Evolutionary conservation across 2,797 vertebrate genomes (phyloP).

Genomic region (Siniperca scherzeri): DNA sequence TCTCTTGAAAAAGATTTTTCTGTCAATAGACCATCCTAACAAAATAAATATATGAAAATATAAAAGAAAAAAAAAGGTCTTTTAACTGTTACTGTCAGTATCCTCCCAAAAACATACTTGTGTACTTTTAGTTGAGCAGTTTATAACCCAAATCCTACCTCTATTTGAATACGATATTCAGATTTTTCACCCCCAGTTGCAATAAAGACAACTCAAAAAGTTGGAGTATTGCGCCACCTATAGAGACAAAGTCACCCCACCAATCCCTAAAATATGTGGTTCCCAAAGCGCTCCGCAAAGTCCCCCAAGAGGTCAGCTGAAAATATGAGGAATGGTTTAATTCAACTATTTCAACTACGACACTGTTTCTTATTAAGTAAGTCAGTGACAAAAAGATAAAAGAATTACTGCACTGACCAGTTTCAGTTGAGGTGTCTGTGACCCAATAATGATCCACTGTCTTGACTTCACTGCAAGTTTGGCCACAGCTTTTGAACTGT

Average conservation of each 20-base stretch:
- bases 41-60: neutral
- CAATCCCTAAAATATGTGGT: neutral
- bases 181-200: neutral
- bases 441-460: too few species aligned
- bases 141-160: neutral
- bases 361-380: neutral
- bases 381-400: neutral
- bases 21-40: neutral
- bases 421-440: too few species aligned
- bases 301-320: neutral
- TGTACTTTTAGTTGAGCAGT: neutral
- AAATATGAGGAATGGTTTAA: neutral
- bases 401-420: neutral
- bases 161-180: neutral
- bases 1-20: neutral
- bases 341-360: neutral
- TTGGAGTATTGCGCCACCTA: constrained; percentile 43
- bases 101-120: neutral
- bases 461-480: too few species aligned
- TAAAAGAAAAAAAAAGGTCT: neutral
- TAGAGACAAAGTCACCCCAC: neutral
- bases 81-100: neutral
- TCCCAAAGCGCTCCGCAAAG: too few species aligned
- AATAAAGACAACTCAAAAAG: constrained; percentile 7
- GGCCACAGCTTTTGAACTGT: too few species aligned